Base-by-base conservation (phyloP, 2,113 vertebrate species). In the Rhinichthys klamathensis region DNA sequence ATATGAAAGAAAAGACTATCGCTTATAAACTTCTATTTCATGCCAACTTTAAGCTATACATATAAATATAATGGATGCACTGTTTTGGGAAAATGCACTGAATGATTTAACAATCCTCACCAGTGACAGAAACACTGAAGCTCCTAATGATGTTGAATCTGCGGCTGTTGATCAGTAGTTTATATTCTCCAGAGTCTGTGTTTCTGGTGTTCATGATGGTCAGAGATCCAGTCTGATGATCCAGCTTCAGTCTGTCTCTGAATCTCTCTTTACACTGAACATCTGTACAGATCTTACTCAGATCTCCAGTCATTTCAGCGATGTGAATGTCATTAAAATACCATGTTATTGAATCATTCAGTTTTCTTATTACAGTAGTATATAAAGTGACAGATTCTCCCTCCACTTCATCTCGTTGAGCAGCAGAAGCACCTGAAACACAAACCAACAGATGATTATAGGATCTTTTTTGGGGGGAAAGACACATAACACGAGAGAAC, bases 161-260 rank as follows among this genome's bases (percentile, higher is more conserved):
- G n/a, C n/a, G n/a, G n/a, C n/a, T n/a, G n/a, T n/a, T n/a, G n/a
- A n/a, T n/a, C n/a, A n/a, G n/a, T n/a, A n/a, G n/a, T n/a, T n/a
- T n/a, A n/a, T n/a, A n/a, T n/a, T n/a, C 0, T 69, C 65, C 65
- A 69, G 65, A 69, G 30, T 69, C 65, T 69, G 16, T 10, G 16
- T 0, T 69, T 10, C 30, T 21, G 65, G 7, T 67, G 63, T 35
- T 3, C 0, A 0, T 67, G 63, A 67, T 35, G 63, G 3, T 67
- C 63, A 67, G 63, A 67, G 63, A 35, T 67, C 63, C 63, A 35
- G 15, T 67, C 63, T 67, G 63, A 32, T 67, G 30, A 35, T 67
- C 0, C 7, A 67, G 1, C 16, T 9, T 67, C 63, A 67, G 30
- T 67, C 63, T 32, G 63, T 35, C 2, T 67, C 63, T 67, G 63